Evolutionary conservation across 1,140 invertebrate genomes (phyloP).

Genomic region (Lucilia cuprina): DNA sequence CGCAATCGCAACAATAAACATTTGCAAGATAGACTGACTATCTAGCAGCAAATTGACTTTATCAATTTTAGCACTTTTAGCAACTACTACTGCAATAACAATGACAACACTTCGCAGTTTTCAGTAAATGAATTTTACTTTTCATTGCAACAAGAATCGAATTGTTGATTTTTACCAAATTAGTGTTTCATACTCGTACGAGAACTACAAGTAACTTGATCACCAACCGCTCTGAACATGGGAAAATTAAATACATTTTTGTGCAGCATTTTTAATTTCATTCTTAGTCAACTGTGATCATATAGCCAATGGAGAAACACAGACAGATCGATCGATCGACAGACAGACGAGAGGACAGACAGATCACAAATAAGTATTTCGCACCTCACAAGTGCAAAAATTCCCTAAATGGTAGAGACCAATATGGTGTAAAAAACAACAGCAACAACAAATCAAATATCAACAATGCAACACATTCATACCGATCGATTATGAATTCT

Average conservation of each 20-base stretch:
- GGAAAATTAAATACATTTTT: conserved; percentile 21
- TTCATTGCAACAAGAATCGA: neutral
- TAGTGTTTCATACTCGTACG: neutral
- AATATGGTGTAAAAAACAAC: neutral
- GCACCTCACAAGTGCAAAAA: conserved; percentile 30
- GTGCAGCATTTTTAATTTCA: conserved; percentile 25
- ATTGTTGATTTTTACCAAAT: conserved; percentile 19
- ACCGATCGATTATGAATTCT: conserved; percentile 40
- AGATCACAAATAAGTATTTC: conserved; percentile 31
- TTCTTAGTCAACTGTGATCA: neutral
- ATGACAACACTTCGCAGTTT: neutral
- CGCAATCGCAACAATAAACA: neutral
- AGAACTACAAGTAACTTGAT: neutral
- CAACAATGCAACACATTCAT: neutral
- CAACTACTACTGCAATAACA: neutral
- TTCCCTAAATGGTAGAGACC: conserved; percentile 21
- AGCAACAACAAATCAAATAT: neutral
- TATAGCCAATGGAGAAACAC: neutral
- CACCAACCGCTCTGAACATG: conserved; percentile 2
- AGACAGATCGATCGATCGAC: neutral
- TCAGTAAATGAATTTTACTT: neutral
- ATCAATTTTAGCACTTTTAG: neutral
- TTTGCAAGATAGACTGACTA: neutral
- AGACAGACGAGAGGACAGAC: neutral
- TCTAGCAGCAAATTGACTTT: conserved; percentile 22